A percentile compares a stretch with the other conserved stretches of the same genome.
These are phyloP conservation scores for Drosophila ananassae DNA, from an alignment of 1,140 invertebrate genomes.

Conservation along the genomic window DNA sequence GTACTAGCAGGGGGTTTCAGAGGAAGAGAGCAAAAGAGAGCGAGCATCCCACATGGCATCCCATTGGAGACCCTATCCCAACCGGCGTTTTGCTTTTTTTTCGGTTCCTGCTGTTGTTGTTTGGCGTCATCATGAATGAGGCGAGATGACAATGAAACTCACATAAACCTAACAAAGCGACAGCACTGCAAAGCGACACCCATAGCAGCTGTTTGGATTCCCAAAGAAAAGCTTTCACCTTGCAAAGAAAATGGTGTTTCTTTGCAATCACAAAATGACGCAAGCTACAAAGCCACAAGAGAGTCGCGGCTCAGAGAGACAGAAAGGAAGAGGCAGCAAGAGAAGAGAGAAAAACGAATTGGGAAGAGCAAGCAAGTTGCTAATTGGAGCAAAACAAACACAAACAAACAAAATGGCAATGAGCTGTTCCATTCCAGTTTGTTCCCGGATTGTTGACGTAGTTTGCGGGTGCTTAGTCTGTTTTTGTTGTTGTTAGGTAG, in stretches of 20 bases:
- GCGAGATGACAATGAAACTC: slow-evolving; percentile 74
- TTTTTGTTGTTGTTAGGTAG: slow-evolving; percentile 63
- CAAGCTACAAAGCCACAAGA: slow-evolving; percentile 66
- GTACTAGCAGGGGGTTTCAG: neutral
- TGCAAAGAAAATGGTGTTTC: slow-evolving; percentile 48
- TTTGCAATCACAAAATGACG: slow-evolving; percentile 71
- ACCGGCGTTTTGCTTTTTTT: slow-evolving; percentile 62
- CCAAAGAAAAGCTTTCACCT: slow-evolving; percentile 75
- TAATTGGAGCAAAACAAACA: slow-evolving; percentile 82
- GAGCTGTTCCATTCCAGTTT: slow-evolving; percentile 61
- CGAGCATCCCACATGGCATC: slow-evolving; percentile 53
- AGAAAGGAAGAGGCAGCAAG: neutral
- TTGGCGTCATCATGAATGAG: slow-evolving; percentile 72
- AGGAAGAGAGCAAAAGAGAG: slow-evolving; percentile 1
- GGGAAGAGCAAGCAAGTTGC: slow-evolving; percentile 46
- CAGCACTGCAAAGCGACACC: slow-evolving; percentile 54
- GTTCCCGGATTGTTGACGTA: slow-evolving; percentile 66
- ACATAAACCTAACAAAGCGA: slow-evolving; percentile 40
- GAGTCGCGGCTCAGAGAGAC: slow-evolving; percentile 2
- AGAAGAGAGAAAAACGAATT: slow-evolving; percentile 13
- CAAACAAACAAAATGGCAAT: slow-evolving; percentile 82
- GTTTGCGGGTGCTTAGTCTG: slow-evolving; percentile 46
- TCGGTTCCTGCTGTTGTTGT: slow-evolving; percentile 21
- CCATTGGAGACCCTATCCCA: slow-evolving; percentile 75
- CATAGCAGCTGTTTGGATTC: slow-evolving; percentile 76